phyloP scores from a whole-genome alignment of 2,888 invertebrate genomes.

The Callimorpha dominula region DNA sequence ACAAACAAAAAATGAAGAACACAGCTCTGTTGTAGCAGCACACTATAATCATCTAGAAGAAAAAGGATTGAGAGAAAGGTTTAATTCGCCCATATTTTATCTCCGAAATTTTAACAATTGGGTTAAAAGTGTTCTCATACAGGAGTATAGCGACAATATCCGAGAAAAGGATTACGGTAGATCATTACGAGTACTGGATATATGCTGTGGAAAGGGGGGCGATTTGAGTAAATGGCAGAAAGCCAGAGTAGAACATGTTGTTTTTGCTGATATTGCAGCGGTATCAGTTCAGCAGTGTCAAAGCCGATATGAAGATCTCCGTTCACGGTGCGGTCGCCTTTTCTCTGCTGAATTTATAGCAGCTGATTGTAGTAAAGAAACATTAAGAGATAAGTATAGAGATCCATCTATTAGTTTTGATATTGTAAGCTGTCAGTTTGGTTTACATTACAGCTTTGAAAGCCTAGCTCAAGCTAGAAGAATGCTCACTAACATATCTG shows the following conservation, averaged over 20 bases:
- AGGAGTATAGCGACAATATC: constrained; percentile 91
- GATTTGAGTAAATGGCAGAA: constrained; percentile 99
- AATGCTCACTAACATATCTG: constrained; percentile 97
- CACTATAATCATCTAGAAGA: constrained; percentile 98
- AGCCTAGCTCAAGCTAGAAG: constrained; percentile 94
- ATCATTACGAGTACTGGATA: constrained; percentile 92
- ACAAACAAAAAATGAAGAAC: constrained; percentile 62
- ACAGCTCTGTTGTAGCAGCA: constrained; percentile 91
- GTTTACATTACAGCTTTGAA: constrained; percentile 99
- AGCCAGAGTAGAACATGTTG: constrained; percentile 92
- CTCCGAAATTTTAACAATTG: constrained; percentile 99
- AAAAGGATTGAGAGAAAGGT: constrained; percentile 92
- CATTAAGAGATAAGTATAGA: constrained; percentile 91
- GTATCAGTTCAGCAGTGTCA: constrained; percentile 97
- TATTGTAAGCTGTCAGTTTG: constrained; percentile 98
- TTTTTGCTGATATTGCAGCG: constrained; percentile 97
- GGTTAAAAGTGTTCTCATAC: constrained; percentile 98
- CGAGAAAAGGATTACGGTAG: constrained; percentile 89
- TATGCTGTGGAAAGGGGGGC: constrained; percentile 99
- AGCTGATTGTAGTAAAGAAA: constrained; percentile 96
- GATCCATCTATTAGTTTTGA: constrained; percentile 94
- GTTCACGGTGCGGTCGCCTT: constrained; percentile 73
- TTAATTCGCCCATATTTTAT: constrained; percentile 96
- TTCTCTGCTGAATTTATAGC: constrained; percentile 96
- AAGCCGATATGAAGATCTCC: constrained; percentile 92